Evolutionary conservation across 2,113 vertebrate species (phyloP).

Genomic region (Spheniscus mendiculus): DNA sequence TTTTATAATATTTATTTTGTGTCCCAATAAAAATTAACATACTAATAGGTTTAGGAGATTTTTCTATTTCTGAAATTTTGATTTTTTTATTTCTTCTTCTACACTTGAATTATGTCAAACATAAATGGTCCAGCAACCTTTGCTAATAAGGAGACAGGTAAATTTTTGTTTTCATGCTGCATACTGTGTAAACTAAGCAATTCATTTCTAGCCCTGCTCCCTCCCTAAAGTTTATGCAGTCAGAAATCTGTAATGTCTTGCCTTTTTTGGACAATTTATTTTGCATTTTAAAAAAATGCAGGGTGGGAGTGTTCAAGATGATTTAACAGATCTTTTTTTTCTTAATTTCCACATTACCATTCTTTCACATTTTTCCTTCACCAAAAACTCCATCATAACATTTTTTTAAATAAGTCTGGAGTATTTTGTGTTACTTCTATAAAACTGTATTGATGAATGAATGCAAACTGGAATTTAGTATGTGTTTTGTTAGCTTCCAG

Average conservation of each 20-base stretch:
- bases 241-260: background rate
- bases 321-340: background rate
- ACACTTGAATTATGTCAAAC: background rate
- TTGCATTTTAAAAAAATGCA: background rate
- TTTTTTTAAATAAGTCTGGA: background rate
- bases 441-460: background rate
- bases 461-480: background rate
- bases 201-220: background rate
- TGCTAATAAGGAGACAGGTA: background rate
- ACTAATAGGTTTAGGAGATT: background rate
- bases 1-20: background rate
- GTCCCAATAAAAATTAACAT: background rate
- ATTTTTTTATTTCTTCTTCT: background rate
- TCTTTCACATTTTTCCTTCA: background rate
- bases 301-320: background rate
- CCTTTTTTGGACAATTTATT: background rate
- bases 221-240: background rate
- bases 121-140: background rate
- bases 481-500: background rate
- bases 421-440: background rate
- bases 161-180: background rate
- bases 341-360: background rate
- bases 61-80: background rate
- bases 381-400: background rate
- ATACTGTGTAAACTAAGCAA: background rate